Evolutionary conservation across 1,140 invertebrate species (phyloP), one percentile per base, ranked within the genome.

Genomic region (Drosophila chauvacae): DNA sequence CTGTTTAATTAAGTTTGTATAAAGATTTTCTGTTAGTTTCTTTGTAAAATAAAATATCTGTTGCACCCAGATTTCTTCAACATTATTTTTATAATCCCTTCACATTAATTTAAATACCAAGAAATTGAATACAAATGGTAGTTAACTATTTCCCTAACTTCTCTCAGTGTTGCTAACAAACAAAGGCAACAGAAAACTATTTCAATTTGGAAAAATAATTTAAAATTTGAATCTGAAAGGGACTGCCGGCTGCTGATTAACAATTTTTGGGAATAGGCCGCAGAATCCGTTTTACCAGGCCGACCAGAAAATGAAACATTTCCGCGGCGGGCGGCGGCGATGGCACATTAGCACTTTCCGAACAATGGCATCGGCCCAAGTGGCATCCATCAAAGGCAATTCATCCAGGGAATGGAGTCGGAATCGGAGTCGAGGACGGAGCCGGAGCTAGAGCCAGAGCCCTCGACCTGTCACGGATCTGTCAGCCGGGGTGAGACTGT

Each of bases 401-500:
- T 55, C 33, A 55, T 39, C 53, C 53, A 55, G 53, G 53, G 33
- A 55, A 55, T 55, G 20, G 53, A 55, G 18, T 23, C 53, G 4
- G 18, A 35, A 30, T 13, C 50, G 20, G 33, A 64, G 39, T 41
- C 13, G 33, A 33, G 60, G 33, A 50, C 35, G 47, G 42, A 63
- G 33, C 57, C 35, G 47, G 37, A 57, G 47, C 53, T 35, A 33
- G 55, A 75, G 55, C 71, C 61, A 64, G 69, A 65, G 75, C 70
- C 70, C 77, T 80, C 83, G 59, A 84, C 44, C 85, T 90, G 85
- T 90, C 85, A 90, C 71, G 68, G 86, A 90, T 90, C 85, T 90
- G 85, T 90, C 85, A 90, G 81, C 64, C 55, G 86, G 85, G 86
- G 85, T 78, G 85, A 81, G 69, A 90, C 85, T 88, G 85, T 79